Base-by-base conservation (phyloP, 2,888 invertebrate species). In the Cristatella mucedo region DNA sequence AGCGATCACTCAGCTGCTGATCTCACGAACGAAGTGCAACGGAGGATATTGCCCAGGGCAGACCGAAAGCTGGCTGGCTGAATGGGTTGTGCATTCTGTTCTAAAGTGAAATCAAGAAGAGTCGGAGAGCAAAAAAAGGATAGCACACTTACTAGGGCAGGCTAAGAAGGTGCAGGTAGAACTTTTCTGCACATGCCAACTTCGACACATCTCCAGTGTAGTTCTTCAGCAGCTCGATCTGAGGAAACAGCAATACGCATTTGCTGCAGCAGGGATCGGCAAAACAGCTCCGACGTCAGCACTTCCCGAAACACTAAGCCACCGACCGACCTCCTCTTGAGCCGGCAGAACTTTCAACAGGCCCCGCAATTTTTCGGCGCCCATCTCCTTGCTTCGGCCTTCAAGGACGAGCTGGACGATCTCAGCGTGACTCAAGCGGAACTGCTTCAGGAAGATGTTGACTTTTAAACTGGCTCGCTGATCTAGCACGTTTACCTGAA, bases 151-250 rank as follows among this genome's bases (percentile, higher is more conserved):
- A 64, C 64, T 61, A 54, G 21, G 68, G 59, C 7, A 71, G 52
- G 15, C 53, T 52, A 33, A 64, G 51, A 2, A 71, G 53, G 29
- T 61, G 52, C n/a, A 64, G 46, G 45, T 61, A 66, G 53, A 71
- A 72, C 42, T 60, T 62, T 46, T 72, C 71, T n/a, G 71, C 70
- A 29, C 53, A 54, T 9, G 68, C 71, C 4, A 71, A 53, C 41
- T 61, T 63, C 7, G 49, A 49, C 22, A 46, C 43, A 42, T 69
- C 67, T 2, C 65, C 68, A 11, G 54, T 53, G 47, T 63, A 67
- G 21, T 53, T 52, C 38, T 54, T 58, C 16, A 70, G 50, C 19
- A 58, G 46, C 40, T 63, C 62, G 42, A 68, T 52, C 64, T 64
- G 41, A 30, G 29, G 21, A n/a, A n/a, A n/a, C n/a, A n/a, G n/a